Percentiles rank a stretch among this genome's conserved stretches.
Evolutionary conservation across 2,888 invertebrate species (phyloP).

Genomic region (Tolmerus cingulatus): DNA sequence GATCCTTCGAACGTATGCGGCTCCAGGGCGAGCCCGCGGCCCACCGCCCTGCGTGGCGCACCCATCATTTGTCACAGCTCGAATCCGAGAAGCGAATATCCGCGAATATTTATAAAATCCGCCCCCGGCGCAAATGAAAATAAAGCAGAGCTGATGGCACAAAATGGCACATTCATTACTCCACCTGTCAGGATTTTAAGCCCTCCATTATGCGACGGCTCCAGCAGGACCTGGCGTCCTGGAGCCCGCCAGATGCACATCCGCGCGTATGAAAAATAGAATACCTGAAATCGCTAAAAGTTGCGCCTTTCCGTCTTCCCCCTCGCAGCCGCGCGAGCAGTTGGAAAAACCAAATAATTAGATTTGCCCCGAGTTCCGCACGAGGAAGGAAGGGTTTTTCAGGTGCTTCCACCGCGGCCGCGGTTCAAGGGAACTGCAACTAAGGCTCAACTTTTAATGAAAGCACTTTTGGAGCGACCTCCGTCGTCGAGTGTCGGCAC

Average conservation of each 20-base stretch:
- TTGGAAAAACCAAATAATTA: background rate
- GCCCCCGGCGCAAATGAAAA: background rate
- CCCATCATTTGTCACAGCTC: background rate
- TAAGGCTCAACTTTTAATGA: background rate
- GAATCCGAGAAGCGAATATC: background rate
- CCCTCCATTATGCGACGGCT: constrained; percentile 12
- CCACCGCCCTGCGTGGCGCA: background rate
- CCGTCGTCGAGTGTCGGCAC: background rate
- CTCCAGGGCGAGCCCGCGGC: background rate
- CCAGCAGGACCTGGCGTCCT: background rate
- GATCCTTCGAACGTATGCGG: background rate
- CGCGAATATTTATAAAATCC: background rate
- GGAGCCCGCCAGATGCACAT: background rate
- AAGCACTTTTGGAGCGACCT: background rate
- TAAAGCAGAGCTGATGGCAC: background rate
- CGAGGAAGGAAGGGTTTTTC: background rate
- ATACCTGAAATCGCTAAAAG: background rate
- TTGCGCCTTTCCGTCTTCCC: background rate
- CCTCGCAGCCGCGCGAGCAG: background rate
- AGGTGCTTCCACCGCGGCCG: background rate
- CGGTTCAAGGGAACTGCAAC: background rate
- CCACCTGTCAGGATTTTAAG: constrained; percentile 12
- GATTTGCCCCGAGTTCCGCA: background rate
- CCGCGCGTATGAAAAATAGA: background rate
- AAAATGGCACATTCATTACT: constrained; percentile 20